Conservation (phyloP, 2,888 invertebrate genomes). For the Hedya salicella region DNA sequence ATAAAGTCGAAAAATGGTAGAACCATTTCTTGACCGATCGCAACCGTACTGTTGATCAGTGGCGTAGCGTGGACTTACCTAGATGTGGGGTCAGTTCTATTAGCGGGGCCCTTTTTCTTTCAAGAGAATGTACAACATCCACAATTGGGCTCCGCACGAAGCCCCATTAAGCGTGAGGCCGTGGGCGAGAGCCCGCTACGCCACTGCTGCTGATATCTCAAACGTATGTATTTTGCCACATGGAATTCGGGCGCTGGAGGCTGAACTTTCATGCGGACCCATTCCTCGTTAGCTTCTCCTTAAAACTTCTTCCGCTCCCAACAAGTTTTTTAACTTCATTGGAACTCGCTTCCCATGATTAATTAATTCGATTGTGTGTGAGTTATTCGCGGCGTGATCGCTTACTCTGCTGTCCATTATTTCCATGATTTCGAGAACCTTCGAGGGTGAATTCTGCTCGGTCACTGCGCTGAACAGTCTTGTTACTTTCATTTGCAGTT, state of each 20-base stretch:
- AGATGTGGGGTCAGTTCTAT: too few relatives aligned
- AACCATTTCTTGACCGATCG: too few relatives aligned
- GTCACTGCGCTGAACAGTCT: conserved; percentile 76
- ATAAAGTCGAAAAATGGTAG: too few relatives aligned
- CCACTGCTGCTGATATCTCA: too few relatives aligned
- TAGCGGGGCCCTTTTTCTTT: too few relatives aligned
- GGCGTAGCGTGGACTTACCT: too few relatives aligned
- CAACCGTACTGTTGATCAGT: too few relatives aligned
- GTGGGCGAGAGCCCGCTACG: too few relatives aligned
- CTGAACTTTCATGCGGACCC: conserved; percentile 78
- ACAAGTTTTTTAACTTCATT: conserved; percentile 80
- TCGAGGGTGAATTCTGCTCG: conserved; percentile 72
- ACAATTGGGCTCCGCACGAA: too few relatives aligned
- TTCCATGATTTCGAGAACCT: conserved; percentile 68
- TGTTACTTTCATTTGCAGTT: conserved; percentile 68
- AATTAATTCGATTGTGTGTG: conserved; percentile 83
- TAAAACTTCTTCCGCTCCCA: conserved; percentile 75
- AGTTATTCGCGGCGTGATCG: conserved; percentile 75
- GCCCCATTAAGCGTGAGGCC: too few relatives aligned
- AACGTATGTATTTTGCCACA: too few relatives aligned
- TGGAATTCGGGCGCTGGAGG: conserved; percentile 11
- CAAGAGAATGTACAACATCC: too few relatives aligned
- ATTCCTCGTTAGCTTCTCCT: conserved; percentile 83
- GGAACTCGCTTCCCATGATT: conserved; percentile 77
- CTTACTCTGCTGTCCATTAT: conserved; percentile 74